Evolutionary conservation across 2,113 vertebrate genomes (phyloP), one percentile per base, ranked within the genome.

Genomic region (Heteronetta atricapilla): DNA sequence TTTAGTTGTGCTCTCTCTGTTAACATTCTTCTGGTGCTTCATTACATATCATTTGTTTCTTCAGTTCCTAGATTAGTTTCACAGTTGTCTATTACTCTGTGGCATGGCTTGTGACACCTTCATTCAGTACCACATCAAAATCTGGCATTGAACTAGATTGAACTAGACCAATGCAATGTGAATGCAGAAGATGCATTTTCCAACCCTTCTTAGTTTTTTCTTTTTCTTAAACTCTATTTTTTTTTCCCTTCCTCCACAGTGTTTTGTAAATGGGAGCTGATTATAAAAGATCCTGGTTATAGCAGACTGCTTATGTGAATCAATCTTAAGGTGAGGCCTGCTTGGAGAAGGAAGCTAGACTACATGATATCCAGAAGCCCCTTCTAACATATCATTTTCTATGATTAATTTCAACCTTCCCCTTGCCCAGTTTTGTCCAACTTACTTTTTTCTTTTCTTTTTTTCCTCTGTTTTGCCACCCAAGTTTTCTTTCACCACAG

Each of bases 251-350:
- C 29, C 31, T 75, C 53, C 29, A 31, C 21, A 42, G 25, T 20
- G 5, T 38, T 67, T 75, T 38, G 36, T 69, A 94, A 62, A 87
- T 8, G 19, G 75, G 7, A 80, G 31, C 8, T 62, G 55, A 22
- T 82, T 53, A 69, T 56, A 36, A 63, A 31, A 29, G 38, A 59
- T 12, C 25, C 11, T 1, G 1, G 7, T 89, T 62, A 11, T 31
- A 69, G 7, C 53, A 88, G 48, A 44, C 1, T 1, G 29, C 6
- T 72, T 55, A 34, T 1, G 38, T 2, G 0, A n/a, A 74, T 9
- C 18, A 63, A 20, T 10, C 10, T 67, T 36, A 66, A 42, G 8
- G 36, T 7, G 25, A 87, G n/a, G 17, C 19, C 69, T 86, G 40
- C 18, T 88, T 4, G 3, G 44, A 69, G 11, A 70, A 23, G 0